These are phyloP conservation scores for Lepidostoma basale DNA, from an alignment of 1,140 invertebrate species.

Conservation along the genomic window DNA sequence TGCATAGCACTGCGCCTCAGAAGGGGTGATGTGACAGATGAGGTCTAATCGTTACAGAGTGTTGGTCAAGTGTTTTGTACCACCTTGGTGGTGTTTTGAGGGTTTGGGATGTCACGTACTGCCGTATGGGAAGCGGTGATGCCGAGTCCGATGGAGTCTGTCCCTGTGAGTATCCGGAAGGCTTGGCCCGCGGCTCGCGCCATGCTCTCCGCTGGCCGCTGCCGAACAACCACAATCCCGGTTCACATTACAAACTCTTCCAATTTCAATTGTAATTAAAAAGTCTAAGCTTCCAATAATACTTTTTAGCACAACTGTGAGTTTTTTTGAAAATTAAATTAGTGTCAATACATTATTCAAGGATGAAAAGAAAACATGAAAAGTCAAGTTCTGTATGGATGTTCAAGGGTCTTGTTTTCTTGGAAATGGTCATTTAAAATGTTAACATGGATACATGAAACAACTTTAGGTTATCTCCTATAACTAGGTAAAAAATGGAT, in stretches of 20 bases:
- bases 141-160: conserved; percentile 74
- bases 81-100: conserved; percentile 53
- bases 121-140: conserved; percentile 69
- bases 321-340: too few relatives aligned
- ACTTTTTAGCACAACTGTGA: too few relatives aligned
- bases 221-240: conserved; percentile 44
- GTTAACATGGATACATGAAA: too few relatives aligned
- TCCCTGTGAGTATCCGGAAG: conserved; percentile 77
- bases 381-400: too few relatives aligned
- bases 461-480: too few relatives aligned
- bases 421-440: too few relatives aligned
- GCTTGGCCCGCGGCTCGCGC: conserved; percentile 76
- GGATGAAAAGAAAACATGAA: too few relatives aligned
- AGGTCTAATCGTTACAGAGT: conserved; percentile 21
- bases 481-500: too few relatives aligned
- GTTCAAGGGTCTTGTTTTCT: too few relatives aligned
- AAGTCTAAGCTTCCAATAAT: too few relatives aligned
- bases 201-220: conserved; percentile 77
- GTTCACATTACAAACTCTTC: conserved; percentile 6
- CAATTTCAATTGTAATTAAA: too few relatives aligned
- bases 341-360: too few relatives aligned
- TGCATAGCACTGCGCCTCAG: neutral
- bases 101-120: conserved; percentile 60
- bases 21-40: neutral
- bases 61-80: conserved; percentile 29